phyloP scores from a whole-genome alignment of 2,113 vertebrate species.

The Ammospiza nelsoni region DNA sequence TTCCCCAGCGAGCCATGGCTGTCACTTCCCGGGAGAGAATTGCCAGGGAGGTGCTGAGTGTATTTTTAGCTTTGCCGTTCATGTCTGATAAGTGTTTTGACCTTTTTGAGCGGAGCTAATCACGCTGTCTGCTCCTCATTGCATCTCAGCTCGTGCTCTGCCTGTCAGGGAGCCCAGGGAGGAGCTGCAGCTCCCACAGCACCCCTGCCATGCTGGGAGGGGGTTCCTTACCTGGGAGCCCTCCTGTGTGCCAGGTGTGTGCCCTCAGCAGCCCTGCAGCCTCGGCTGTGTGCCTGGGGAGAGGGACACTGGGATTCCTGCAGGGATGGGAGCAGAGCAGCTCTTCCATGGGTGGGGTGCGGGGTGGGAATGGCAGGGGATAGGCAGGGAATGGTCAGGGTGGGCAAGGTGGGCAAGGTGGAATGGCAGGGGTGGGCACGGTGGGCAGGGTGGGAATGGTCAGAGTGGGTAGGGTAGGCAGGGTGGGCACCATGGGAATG shows the following conservation, averaged over 20 bases:
- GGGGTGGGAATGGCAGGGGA: too few species aligned
- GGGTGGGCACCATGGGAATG: too few species aligned
- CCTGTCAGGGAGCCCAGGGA: not conserved
- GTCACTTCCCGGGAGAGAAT: conserved; percentile 35
- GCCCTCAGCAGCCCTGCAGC: not conserved
- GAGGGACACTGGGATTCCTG: fast-evolving
- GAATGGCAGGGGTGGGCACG: too few species aligned
- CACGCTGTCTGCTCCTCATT: conserved; percentile 26
- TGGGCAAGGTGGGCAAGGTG: too few species aligned
- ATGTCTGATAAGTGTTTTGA: conserved; percentile 64
- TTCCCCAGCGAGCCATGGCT: not conserved
- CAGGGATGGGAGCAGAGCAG: not conserved
- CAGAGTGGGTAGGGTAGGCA: too few species aligned
- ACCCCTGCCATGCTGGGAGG: fast-evolving
- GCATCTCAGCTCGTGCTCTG: conserved; percentile 19
- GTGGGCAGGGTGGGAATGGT: too few species aligned
- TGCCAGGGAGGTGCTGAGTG: conserved; percentile 57
- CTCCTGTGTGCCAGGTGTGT: not conserved
- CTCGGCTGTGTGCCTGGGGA: not conserved
- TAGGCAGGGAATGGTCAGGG: too few species aligned
- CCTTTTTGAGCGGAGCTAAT: conserved; percentile 66
- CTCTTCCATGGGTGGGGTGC: not conserved
- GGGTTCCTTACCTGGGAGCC: not conserved
- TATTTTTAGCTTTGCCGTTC: conserved; percentile 62
- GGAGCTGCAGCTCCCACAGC: not conserved